These are phyloP conservation scores for Nannospalax galili DNA, from an alignment of 2,113 vertebrate genomes.

Conservation along the genomic window DNA sequence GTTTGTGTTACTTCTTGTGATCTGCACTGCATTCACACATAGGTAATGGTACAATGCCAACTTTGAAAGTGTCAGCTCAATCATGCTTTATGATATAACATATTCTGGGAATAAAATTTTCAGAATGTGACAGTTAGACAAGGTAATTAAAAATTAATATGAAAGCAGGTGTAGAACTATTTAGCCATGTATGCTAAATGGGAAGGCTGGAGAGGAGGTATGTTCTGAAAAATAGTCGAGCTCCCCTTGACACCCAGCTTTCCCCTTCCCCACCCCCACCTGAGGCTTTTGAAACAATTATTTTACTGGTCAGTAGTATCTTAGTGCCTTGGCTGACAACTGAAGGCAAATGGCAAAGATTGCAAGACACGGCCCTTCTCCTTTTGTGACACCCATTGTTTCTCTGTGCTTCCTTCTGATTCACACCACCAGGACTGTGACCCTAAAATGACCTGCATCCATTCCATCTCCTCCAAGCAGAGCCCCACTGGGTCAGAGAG, in stretches of 20 bases:
- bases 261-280: rapidly evolving
- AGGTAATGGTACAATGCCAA: slow-evolving; percentile 19
- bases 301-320: neutral
- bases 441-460: too few species aligned
- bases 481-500: neutral
- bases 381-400: neutral
- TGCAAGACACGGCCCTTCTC: neutral
- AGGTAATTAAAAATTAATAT: neutral
- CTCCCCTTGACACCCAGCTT: too few species aligned
- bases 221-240: neutral
- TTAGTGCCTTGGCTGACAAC: neutral
- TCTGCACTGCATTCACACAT: too few species aligned
- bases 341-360: neutral
- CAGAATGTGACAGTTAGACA: neutral
- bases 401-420: too few species aligned
- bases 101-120: neutral
- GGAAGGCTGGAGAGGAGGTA: neutral
- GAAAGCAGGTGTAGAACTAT: neutral
- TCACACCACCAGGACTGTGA: rapidly evolving
- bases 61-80: slow-evolving; percentile 17
- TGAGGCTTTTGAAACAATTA: neutral
- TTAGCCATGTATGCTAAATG: neutral
- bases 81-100: neutral
- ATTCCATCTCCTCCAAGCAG: too few species aligned
- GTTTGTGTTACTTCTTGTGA: neutral